phyloP scores from a whole-genome alignment of 2,113 vertebrate genomes.

The Numida meleagris region DNA sequence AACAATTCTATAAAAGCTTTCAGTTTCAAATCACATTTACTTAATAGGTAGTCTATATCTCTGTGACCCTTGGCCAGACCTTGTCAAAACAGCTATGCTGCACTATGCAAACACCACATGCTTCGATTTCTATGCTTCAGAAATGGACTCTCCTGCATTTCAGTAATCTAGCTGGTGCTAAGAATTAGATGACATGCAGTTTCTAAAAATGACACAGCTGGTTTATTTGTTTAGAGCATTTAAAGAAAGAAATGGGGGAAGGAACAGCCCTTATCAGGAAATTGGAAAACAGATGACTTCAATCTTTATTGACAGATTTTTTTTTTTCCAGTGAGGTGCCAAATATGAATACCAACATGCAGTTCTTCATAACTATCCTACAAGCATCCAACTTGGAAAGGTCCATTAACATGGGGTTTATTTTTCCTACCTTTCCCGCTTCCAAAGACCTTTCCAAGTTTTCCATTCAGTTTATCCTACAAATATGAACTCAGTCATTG shows the following conservation, averaged over 20 bases:
- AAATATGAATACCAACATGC: neutral
- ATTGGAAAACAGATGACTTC: neutral
- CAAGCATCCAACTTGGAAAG: neutral
- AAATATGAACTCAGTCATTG: slow-evolving; percentile 34
- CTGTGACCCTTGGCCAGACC: neutral
- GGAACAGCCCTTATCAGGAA: slow-evolving; percentile 18
- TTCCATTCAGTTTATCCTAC: slow-evolving; percentile 35
- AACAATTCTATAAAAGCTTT: neutral
- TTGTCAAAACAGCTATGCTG: neutral
- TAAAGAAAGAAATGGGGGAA: neutral
- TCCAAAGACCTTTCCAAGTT: neutral
- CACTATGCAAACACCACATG: neutral
- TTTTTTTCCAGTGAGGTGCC: neutral
- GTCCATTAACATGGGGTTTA: neutral
- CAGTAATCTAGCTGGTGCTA: neutral
- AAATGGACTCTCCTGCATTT: neutral
- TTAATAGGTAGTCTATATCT: neutral
- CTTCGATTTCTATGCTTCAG: neutral
- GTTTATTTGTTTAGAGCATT: neutral
- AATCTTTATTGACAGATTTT: neutral
- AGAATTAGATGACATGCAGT: neutral
- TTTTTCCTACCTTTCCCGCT: neutral
- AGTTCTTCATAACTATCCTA: neutral
- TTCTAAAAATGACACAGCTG: neutral
- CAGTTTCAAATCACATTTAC: neutral